These are phyloP conservation scores for Hypolimnas misippus DNA, from an alignment of 2,888 invertebrate species.

Conservation along the genomic window DNA sequence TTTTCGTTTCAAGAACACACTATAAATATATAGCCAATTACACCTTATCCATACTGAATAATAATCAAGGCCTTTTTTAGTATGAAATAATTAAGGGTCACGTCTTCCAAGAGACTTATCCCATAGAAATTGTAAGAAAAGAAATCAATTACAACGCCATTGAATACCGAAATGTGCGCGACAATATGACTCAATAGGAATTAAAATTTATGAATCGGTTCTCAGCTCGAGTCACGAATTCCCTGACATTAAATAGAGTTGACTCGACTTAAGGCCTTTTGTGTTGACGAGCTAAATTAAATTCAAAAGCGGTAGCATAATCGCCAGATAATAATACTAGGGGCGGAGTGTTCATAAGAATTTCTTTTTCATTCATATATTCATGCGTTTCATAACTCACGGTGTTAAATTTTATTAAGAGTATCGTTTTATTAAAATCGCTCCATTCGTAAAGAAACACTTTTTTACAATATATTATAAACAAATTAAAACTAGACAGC, in stretches of 20 bases:
- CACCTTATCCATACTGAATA: too few species aligned
- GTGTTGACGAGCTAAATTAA: conserved; percentile 30
- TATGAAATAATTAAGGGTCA: conserved; percentile 48
- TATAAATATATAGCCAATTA: too few species aligned
- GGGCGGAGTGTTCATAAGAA: conserved; percentile 5
- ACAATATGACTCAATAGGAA: conserved; percentile 51
- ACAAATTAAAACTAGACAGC: not conserved
- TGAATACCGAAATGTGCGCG: conserved; percentile 50
- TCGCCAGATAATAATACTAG: conserved; percentile 8
- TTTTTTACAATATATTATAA: not conserved
- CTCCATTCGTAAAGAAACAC: not conserved
- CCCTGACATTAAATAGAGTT: conserved; percentile 37
- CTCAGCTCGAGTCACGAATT: conserved; percentile 46
- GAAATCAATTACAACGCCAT: conserved; percentile 64
- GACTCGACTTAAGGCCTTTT: conserved; percentile 34
- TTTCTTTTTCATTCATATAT: not conserved
- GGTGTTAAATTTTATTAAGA: not conserved
- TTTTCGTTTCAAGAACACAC: too few species aligned
- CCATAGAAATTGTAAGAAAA: conserved; percentile 57
- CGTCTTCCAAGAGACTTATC: conserved; percentile 53
- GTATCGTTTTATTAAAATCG: too few species aligned
- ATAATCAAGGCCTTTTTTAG: not conserved
- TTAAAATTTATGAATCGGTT: conserved; percentile 44
- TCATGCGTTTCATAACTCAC: not conserved
- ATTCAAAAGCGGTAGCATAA: conserved; percentile 37